Base-by-base conservation (phyloP, 2,888 invertebrate genomes). In the Hermaeophaga mercurialis region DNA sequence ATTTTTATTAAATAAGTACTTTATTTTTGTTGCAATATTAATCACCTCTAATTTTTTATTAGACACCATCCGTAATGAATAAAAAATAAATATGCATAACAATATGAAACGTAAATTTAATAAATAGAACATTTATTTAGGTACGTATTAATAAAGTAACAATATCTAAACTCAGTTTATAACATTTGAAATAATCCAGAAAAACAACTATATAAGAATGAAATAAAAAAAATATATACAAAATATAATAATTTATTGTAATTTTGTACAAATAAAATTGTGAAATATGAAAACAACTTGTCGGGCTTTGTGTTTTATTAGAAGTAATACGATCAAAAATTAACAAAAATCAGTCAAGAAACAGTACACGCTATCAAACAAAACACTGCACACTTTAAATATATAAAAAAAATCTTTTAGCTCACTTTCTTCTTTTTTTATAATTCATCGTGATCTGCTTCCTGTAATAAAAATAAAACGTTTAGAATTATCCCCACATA, bases 361-460 rank as follows among this genome's bases (percentile, higher is more conserved):
- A 72, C 69, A 72, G 69, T 72, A 72, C 75, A 75, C 75, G 72
- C 73, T 72, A 74, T 71, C 64, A 72, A 73, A 74, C 71, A 70
- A 71, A 74, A 74, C 74, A 75, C 73, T 73, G 70, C 75, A 74
- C 75, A 75, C 75, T 26, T 71, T 68, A 66, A 68, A 70, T 68
- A 70, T 73, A 72, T 73, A 75, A 74, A 75, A 73, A 74, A 72
- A 65, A 73, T 74, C 73, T 73, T 68, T 71, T 63, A 61, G 60
- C 61, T 56, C 66, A 62, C 56, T 62, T 62, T 72, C 65, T 38
- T 31, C 31, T 41, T 47, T 74, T 72, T 78, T 78, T 82, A 82
- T 77, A 82, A 77, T 72, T 83, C 83, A 71, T 83, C 83, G 69
- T 81, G 82, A 46, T 75, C 74, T 26, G 69, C 67, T 66, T 81